phyloP scores from a whole-genome alignment of 2,888 invertebrate genomes.

The Ischnus inquisitorius region DNA sequence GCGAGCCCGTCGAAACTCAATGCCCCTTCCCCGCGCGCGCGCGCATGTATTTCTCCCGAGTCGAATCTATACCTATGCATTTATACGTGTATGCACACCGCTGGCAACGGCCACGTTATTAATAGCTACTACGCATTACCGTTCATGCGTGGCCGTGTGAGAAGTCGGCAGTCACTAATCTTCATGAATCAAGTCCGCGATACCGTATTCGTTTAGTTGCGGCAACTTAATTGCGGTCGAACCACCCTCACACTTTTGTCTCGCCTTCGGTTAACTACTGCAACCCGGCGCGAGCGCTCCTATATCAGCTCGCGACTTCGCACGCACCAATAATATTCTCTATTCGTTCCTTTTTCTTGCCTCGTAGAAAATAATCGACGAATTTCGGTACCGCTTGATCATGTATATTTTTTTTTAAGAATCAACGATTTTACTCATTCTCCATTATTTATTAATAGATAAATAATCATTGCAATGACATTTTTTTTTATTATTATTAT shows the following conservation, averaged over 20 bases:
- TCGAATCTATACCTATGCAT: neutral
- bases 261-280: constrained; percentile 31
- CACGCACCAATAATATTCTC: constrained; percentile 17
- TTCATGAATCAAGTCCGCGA: constrained; percentile 77
- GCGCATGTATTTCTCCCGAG: constrained; percentile 17
- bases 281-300: neutral
- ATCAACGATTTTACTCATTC: too few relatives aligned
- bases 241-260: constrained; percentile 70
- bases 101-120: constrained; percentile 77
- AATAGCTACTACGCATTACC: constrained; percentile 83
- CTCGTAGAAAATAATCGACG: too few relatives aligned
- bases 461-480: too few relatives aligned
- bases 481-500: too few relatives aligned
- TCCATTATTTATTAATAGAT: too few relatives aligned
- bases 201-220: constrained; percentile 63
- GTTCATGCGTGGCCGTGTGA: constrained; percentile 78
- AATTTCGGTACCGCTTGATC: too few relatives aligned
- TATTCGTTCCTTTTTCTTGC: neutral
- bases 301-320: neutral
- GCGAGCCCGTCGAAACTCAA: constrained; percentile 57
- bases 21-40: constrained; percentile 13
- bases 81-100: constrained; percentile 51
- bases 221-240: constrained; percentile 71
- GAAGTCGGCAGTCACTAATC: constrained; percentile 76
- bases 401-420: too few relatives aligned